These are phyloP conservation scores for Polyploca ridens DNA, from an alignment of 2,888 invertebrate genomes.

Conservation along the genomic window DNA sequence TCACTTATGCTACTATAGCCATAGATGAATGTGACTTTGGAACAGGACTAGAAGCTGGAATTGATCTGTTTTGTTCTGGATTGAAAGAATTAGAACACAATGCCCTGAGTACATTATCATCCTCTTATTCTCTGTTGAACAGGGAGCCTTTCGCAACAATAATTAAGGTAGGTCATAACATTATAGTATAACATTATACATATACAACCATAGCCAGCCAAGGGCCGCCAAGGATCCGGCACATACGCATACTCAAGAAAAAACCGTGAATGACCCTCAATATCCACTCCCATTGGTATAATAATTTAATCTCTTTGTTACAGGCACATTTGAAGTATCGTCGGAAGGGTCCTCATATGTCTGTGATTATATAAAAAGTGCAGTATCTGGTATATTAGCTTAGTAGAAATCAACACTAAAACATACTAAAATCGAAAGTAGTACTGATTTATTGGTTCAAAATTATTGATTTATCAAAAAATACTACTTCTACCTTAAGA, in stretches of 20 bases:
- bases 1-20: conserved; percentile 94
- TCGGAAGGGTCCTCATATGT: conserved; percentile 79
- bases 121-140: conserved; percentile 91
- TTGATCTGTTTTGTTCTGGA: conserved; percentile 93
- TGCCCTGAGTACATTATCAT: conserved; percentile 86
- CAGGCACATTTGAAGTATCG: conserved; percentile 90
- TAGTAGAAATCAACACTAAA: no score
- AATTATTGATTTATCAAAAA: no score
- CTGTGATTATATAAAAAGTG: conserved; percentile 43
- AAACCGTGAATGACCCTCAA: no score
- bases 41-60: conserved; percentile 94
- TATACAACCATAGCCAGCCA: no score
- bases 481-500: no score
- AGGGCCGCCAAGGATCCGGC: no score
- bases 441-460: no score
- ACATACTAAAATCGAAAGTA: no score
- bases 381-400: conserved; percentile 17
- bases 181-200: no score
- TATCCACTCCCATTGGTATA: no score
- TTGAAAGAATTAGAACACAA: conserved; percentile 87
- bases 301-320: conserved; percentile 42
- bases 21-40: conserved; percentile 98
- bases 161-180: conserved; percentile 82
- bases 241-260: no score
- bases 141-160: conserved; percentile 90